Evolutionary conservation across 2,797 vertebrate species (phyloP), one percentile per base, ranked within the genome.

Genomic region (Chelmon rostratus): DNA sequence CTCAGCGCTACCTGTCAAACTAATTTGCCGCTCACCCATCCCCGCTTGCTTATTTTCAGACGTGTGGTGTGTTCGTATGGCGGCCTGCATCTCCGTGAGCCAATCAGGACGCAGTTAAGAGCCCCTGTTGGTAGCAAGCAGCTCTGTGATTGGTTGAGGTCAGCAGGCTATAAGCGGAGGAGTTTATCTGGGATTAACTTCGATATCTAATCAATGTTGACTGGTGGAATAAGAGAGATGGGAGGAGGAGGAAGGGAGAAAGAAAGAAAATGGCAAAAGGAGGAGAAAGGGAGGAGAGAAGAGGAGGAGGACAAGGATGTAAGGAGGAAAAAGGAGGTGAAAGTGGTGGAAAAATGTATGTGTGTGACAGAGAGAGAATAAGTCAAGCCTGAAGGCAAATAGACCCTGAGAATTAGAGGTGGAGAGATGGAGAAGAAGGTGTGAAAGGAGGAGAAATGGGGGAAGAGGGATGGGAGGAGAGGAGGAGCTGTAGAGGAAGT

Each of bases 131-230:
- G 40, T 49, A 78, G 82, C 46, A 83, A 73, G 25, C 8, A 0
- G 15, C 46, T 47, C 65, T 54, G 61, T 63, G 75, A 92, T 89
- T 89, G 88, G 88, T n/a, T 0, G 77, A 77, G 53, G 21, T 0
- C 0, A 23, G 63, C n/a, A 2, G 38, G 81, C 84, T 87, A 76
- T 89, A 86, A 90, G 37, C 65, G 37, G 76, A 86, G 78, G 83
- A 83, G 82, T 88, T 92, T 87, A 91, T 57, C 77, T 2, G 19
- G 86, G 90, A 92, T 93, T 91, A 91, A 86, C 85, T 79, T 69
- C 50, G 25, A 88, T 85, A 87, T 87, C 80, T 91, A 92, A 92
- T 91, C 87, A 88, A 87, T 86, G 83, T 80, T 72, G 84, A 89
- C 72, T 82, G 74, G 65, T 78, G 69, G 83, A 86, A 88, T 84